Evolutionary conservation across 2,113 vertebrate genomes (phyloP).

Genomic region (Typhlomys cinereus): DNA sequence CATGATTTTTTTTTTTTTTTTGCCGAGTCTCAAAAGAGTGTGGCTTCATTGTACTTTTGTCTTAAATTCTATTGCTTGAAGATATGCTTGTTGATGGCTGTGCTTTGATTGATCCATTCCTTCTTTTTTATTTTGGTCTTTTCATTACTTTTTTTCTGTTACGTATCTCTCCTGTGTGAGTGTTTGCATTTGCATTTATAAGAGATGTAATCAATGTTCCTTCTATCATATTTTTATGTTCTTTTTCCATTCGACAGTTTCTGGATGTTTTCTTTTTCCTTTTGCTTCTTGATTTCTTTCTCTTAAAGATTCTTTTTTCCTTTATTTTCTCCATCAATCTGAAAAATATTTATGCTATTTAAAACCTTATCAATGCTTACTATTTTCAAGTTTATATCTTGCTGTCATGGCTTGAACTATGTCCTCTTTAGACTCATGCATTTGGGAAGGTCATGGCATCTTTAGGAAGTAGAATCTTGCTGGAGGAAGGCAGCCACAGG

Average conservation of each 20-base stretch:
- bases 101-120: background rate
- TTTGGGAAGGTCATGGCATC: background rate
- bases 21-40: background rate
- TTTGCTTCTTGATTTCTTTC: background rate
- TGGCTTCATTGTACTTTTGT: background rate
- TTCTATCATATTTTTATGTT: background rate
- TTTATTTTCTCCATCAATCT: too few species aligned
- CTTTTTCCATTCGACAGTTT: background rate
- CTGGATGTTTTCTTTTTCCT: background rate
- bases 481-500: background rate
- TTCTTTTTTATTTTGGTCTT: background rate
- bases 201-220: background rate
- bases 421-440: background rate
- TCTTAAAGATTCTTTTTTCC: background rate
- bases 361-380: too few species aligned
- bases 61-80: background rate
- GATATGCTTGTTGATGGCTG: background rate
- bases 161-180: background rate
- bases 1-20: slow-evolving; percentile 27
- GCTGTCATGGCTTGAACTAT: too few species aligned
- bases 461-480: background rate
- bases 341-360: too few species aligned
- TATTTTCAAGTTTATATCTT: too few species aligned
- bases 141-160: too few species aligned
- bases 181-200: background rate